These are phyloP conservation scores for Neuroscelio doddi DNA, from an alignment of 2,888 invertebrate genomes.

Conservation along the genomic window DNA sequence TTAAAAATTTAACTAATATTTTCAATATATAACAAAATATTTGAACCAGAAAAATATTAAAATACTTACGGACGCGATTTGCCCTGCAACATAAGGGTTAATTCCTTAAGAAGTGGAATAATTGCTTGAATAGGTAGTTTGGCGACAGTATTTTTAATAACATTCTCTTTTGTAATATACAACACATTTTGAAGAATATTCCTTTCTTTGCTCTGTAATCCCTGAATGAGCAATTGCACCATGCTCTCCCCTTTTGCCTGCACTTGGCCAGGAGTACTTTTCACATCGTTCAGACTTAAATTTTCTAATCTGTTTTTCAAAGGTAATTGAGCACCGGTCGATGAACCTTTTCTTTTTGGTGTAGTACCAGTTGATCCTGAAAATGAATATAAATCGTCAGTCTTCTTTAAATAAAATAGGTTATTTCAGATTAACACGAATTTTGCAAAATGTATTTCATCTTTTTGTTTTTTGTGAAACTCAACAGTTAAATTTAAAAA, in stretches of 20 bases:
- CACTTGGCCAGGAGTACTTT: conserved; percentile 71
- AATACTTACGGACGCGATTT: conserved; percentile 80
- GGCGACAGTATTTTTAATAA: conserved; percentile 83
- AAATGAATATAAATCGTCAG: no score
- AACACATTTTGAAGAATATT: conserved; percentile 83
- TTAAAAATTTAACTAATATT: no score
- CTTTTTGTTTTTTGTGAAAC: no score
- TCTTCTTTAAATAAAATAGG: no score
- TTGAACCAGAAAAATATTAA: conserved; percentile 3
- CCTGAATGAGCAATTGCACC: conserved; percentile 87
- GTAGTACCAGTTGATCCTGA: conserved; percentile 44
- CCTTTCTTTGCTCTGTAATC: conserved; percentile 88
- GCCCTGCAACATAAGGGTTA: conserved; percentile 79
- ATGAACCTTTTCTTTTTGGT: conserved; percentile 66
- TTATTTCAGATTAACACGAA: no score
- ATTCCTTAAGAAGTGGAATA: conserved; percentile 81
- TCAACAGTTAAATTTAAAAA: no score
- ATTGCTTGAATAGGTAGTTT: conserved; percentile 85
- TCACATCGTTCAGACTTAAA: conserved; percentile 78
- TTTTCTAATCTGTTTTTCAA: conserved; percentile 89
- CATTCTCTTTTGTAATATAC: conserved; percentile 77
- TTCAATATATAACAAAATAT: no score
- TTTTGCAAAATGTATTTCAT: no score
- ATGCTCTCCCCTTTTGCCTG: conserved; percentile 77
- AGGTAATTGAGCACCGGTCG: conserved; percentile 77